Base-by-base conservation (phyloP, 2,797 vertebrate species). In the Lagodon rhomboides region DNA sequence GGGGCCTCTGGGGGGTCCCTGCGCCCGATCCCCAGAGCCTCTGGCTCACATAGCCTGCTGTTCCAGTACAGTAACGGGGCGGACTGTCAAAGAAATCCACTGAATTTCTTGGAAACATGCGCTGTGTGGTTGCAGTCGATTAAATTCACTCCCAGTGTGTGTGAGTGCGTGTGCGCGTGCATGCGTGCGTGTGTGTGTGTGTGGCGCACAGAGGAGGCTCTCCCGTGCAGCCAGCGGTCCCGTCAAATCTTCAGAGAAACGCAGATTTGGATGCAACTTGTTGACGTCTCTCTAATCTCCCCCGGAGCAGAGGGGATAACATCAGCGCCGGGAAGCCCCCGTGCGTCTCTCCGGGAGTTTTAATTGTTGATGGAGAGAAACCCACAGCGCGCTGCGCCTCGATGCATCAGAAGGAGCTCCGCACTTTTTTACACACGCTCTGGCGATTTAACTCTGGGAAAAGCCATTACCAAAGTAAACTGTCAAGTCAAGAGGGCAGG, bases 181-280 rank as follows among this genome's bases (percentile, higher is more conserved):
- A 53, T 17, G 34, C 15, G 18, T 16, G 0, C 9, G 4, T 8
- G 23, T 67, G 11, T 41, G 50, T 16, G 10, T 13, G 38, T n/a
- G 3, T 18, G 23, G 68, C 3, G 18, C 23, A 55, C 41, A 53
- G 22, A 38, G 53, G 41, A n/a, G 8, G 5, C 16, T 55, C 44
- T 27, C 23, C 44, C 5, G 15, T n/a, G 47, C 46, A 53, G 23
- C 55, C 50, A 73, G 38, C 38, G 10, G 72, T 79, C 55, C 73
- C 69, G 53, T 46, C 59, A 13, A 60, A 81, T 68, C 27, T 75
- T 77, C 58, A 22, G 27, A 46, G 44, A 82, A 54, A 79, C 25
- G 63, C 60, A 66, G 22, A 73, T 66, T 41, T 77, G n/a, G 80
- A 67, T 30, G 49, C 67, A 81, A 75, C 74, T 79, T 84, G 80